Evolutionary conservation across 2,113 vertebrate genomes (phyloP).

Genomic region (Nannobrachium achirus): DNA sequence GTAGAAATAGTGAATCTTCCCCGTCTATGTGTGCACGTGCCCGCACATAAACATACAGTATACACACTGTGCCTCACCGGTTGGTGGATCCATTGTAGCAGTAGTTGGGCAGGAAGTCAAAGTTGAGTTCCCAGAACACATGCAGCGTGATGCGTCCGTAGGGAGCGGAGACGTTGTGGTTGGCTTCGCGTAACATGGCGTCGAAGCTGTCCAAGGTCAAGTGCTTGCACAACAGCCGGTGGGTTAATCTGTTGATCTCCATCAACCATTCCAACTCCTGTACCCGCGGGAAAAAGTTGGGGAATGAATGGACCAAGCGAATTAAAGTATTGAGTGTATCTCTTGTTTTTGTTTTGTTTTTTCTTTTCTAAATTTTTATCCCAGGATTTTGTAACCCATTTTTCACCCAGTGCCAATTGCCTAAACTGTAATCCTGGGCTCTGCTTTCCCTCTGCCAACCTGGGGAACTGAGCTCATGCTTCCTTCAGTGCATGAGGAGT

Average conservation of each 20-base stretch:
- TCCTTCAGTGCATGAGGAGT: too few species aligned
- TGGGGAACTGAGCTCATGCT: too few species aligned
- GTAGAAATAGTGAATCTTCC: too few species aligned
- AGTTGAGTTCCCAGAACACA: conserved; percentile 99
- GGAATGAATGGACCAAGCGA: neutral
- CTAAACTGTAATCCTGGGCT: too few species aligned
- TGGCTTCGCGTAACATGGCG: conserved; percentile 99
- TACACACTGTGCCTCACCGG: conserved; percentile 78
- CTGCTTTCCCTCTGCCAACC: too few species aligned
- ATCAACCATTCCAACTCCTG: conserved; percentile 98
- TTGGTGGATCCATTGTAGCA: conserved; percentile 99
- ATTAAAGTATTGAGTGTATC: too few species aligned
- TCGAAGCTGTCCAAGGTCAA: conserved; percentile 99
- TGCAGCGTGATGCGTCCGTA: conserved; percentile 98
- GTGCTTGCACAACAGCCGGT: conserved; percentile 94
- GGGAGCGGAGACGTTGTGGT: conserved; percentile 98
- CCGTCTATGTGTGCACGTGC: too few species aligned
- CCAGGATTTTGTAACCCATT: too few species aligned
- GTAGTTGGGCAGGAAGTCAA: conserved; percentile 98
- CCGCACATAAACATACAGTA: too few species aligned
- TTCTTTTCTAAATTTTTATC: too few species aligned
- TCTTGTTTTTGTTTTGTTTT: too few species aligned
- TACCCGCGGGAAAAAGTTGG: neutral
- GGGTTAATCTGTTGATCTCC: conserved; percentile 96
- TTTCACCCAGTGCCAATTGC: too few species aligned